A percentile compares a stretch with the other conserved stretches of the same genome.
phyloP scores from a whole-genome alignment of 1,140 invertebrate species.

The Danaus melanippus region DNA sequence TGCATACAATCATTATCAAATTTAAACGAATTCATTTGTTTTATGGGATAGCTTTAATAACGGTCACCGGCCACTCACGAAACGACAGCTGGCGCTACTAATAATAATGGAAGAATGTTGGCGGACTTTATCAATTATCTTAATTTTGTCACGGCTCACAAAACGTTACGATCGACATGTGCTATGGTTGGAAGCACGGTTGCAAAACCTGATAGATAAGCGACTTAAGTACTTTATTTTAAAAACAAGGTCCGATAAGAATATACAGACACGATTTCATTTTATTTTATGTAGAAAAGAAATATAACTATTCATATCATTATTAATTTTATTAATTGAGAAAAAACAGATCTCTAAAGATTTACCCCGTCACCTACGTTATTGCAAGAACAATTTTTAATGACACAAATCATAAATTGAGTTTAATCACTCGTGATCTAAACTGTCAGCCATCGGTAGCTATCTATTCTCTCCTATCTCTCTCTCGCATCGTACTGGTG shows the following conservation, averaged over 20 bases:
- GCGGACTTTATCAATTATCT: constrained; percentile 63
- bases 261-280: no score
- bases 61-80: constrained; percentile 49
- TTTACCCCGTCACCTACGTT: constrained; percentile 1
- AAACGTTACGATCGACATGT: constrained; percentile 64
- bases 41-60: constrained; percentile 25
- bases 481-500: constrained; percentile 41
- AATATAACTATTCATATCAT: no score
- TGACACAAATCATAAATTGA: constrained; percentile 29
- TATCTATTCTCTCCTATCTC: constrained; percentile 57
- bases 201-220: constrained; percentile 3
- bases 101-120: constrained; percentile 59
- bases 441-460: constrained; percentile 47
- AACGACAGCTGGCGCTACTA: constrained; percentile 55
- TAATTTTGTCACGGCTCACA: constrained; percentile 65
- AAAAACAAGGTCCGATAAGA: no score
- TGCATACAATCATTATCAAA: constrained; percentile 55
- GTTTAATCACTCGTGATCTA: constrained; percentile 25
- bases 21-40: constrained; percentile 23
- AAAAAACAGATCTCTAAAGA: no score
- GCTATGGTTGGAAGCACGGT: constrained; percentile 19
- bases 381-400: constrained; percentile 18
- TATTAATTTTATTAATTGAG: no score
- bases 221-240: no score
- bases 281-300: no score